These are phyloP conservation scores for Diorhabda elongata DNA, from an alignment of 1,140 invertebrate species.

Conservation along the genomic window DNA sequence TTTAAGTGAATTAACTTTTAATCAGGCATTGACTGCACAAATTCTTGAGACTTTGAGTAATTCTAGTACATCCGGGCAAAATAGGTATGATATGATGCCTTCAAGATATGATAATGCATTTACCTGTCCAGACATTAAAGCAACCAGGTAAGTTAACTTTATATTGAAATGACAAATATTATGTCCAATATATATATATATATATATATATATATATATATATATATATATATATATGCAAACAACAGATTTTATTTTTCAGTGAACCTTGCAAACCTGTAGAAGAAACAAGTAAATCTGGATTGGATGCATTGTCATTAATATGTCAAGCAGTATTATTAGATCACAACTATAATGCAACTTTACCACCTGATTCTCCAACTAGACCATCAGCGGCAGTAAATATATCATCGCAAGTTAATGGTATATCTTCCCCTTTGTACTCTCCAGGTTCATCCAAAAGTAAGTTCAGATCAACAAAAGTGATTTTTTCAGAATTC, in stretches of 20 bases:
- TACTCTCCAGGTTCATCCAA: constrained; percentile 17
- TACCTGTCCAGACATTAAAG: constrained; percentile 28
- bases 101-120: constrained; percentile 34
- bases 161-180: neutral
- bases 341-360: constrained; percentile 78
- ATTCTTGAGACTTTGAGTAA: constrained; percentile 44
- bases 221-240: too few relatives aligned
- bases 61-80: constrained; percentile 23
- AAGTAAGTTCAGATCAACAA: constrained; percentile 16
- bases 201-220: neutral
- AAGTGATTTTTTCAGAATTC: neutral
- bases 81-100: constrained; percentile 31
- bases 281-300: constrained; percentile 36
- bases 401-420: constrained; percentile 45
- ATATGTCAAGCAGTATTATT: constrained; percentile 62
- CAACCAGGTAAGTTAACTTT: neutral
- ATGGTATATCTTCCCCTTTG: constrained; percentile 30
- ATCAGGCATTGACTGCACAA: constrained; percentile 45
- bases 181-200: neutral
- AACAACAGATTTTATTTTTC: neutral
- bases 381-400: constrained; percentile 51
- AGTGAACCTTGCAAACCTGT: constrained; percentile 20
- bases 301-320: constrained; percentile 41
- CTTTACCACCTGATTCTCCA: constrained; percentile 60
- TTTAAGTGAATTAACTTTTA: constrained; percentile 39